These are phyloP conservation scores for Agrochola circellaris DNA, from an alignment of 2,888 invertebrate species.

Conservation along the genomic window DNA sequence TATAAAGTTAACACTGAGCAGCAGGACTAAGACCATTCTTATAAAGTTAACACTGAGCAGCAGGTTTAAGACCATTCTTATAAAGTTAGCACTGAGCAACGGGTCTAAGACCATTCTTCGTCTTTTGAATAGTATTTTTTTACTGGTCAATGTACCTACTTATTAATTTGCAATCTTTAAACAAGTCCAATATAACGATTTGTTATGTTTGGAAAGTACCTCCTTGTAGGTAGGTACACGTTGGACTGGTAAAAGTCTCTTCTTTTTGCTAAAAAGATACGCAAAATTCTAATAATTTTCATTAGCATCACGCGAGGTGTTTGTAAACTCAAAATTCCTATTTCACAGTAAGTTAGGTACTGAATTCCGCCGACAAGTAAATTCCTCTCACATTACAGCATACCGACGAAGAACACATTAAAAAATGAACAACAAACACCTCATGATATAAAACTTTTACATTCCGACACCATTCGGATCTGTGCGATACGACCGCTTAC, in stretches of 20 bases:
- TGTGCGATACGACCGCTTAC: constrained; percentile 23
- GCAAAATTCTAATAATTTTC: background rate
- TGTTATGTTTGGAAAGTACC: background rate
- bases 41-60: too few species aligned
- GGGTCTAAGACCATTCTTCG: background rate
- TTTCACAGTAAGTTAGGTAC: background rate
- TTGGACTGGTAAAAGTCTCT: background rate
- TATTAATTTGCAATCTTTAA: background rate
- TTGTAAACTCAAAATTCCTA: constrained; percentile 1
- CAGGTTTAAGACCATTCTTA: too few species aligned
- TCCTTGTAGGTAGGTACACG: background rate
- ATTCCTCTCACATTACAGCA: constrained; percentile 32
- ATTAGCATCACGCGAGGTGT: background rate
- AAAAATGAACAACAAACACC: constrained; percentile 60
- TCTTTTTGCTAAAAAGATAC: background rate
- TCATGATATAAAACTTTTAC: constrained; percentile 51
- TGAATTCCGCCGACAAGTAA: constrained; percentile 29
- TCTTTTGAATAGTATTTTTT: background rate
- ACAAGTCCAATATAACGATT: background rate
- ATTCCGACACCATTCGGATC: constrained; percentile 42
- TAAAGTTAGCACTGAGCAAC: background rate
- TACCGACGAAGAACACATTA: constrained; percentile 28
- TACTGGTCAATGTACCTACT: background rate
- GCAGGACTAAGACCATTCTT: too few species aligned
- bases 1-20: too few species aligned